Base-by-base conservation (phyloP, 2,113 vertebrate genomes). In the Cygnus buccinator region DNA sequence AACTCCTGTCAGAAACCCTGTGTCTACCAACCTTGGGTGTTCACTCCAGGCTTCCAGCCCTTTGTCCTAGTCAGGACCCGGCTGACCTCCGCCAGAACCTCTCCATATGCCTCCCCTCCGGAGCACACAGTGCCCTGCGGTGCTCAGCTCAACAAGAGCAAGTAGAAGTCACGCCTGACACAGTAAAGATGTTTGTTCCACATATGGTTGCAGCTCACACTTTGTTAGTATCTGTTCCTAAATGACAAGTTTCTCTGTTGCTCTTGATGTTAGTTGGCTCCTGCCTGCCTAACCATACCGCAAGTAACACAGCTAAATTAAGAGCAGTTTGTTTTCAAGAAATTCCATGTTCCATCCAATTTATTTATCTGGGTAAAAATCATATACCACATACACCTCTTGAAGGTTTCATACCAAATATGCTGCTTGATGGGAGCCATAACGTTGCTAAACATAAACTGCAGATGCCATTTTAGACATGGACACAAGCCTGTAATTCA, bases 231-330 rank as follows among this genome's bases (percentile, higher is more conserved):
- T 29, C 84, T 92, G 54, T 39, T 95, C 80, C 46, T 67, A 23
- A 77, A 84, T 1, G 70, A 73, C 68, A 91, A 72, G 52, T 78
- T 84, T 84, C 84, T 89, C 73, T 59, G 75, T 58, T 52, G 71
- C 89, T 95, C 55, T 68, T 88, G 77, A 95, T 0, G 16, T 43
- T 50, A 46, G 68, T 61, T 87, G 93, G 54, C 93, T 95, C 72
- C 54, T 0, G 50, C 61, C 74, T 76, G 71, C 91, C 68, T 78
- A 86, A 90, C 91, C 85, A 37, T 68, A 89, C 59, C 10, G 7
- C 89, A 93, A 54, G 66, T 52, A 95, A 81, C 87, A 78, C 1
- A 1, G 87, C 72, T 43, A 89, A 89, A 48, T 54, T 59, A 78
- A 31, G 29, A 78, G 82, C 44, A 33, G 33, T 52, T 17, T 13